Percentiles rank a stretch among this genome's conserved stretches.
Conservation (phyloP, 37 sponge, comb jelly and placozoan genomes). For the Aphrocallistes beatrix region DNA sequence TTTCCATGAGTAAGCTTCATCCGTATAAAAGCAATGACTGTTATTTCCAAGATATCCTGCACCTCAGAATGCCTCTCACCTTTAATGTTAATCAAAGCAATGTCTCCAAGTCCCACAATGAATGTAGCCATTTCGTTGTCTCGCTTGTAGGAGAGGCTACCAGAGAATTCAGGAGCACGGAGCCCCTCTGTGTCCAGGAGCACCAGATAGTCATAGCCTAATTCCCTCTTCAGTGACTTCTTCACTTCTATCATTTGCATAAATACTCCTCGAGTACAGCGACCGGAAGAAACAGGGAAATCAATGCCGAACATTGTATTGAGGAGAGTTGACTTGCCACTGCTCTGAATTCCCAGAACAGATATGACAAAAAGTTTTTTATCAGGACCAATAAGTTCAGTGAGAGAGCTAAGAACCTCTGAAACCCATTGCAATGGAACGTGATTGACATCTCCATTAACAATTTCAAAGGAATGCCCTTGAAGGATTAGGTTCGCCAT, state of each 20-base stretch:
- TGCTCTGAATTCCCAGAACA: slow-evolving; percentile 28
- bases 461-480: slow-evolving; percentile 25
- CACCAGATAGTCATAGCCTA: slow-evolving; percentile 14
- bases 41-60: slow-evolving; percentile 28
- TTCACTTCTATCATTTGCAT: slow-evolving; percentile 24
- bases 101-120: slow-evolving; percentile 26
- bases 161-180: slow-evolving; percentile 27
- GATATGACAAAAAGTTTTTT: slow-evolving; percentile 15
- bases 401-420: slow-evolving; percentile 10
- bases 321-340: slow-evolving; percentile 31
- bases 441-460: slow-evolving; percentile 37
- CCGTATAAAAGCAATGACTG: slow-evolving; percentile 33
- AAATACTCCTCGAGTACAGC: slow-evolving; percentile 32
- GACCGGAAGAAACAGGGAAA: slow-evolving; percentile 28
- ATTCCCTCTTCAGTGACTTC: background rate
- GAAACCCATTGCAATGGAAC: slow-evolving; percentile 30
- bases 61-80: slow-evolving; percentile 27
- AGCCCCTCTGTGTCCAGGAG: slow-evolving; percentile 34
- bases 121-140: slow-evolving; percentile 30
- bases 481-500: slow-evolving; percentile 27
- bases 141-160: background rate
- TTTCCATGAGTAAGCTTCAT: slow-evolving; percentile 18
- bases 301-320: slow-evolving; percentile 30
- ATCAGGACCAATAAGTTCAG: background rate
- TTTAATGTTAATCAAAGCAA: slow-evolving; percentile 30